Percentiles rank a stretch among this genome's conserved stretches.
Conservation (phyloP, 2,797 vertebrate genomes). For the Takifugu rubripes region DNA sequence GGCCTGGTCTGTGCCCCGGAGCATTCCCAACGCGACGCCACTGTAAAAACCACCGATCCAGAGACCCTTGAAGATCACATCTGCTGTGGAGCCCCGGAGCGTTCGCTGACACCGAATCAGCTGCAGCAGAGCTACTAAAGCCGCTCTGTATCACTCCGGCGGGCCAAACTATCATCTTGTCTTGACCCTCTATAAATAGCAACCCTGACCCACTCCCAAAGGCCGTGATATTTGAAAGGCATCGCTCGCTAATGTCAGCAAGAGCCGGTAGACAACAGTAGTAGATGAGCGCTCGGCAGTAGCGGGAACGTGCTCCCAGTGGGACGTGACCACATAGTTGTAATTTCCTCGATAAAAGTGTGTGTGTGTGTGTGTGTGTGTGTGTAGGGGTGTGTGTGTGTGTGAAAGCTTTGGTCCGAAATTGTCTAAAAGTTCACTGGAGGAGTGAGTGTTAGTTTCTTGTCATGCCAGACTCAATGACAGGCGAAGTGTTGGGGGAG, state of each 20-base stretch:
- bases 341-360: slow-evolving; percentile 32
- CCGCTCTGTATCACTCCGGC: slow-evolving; percentile 54
- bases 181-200: slow-evolving; percentile 76
- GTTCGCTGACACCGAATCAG: slow-evolving; percentile 47
- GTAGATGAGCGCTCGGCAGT: slow-evolving; percentile 5
- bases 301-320: slow-evolving; percentile 26
- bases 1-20: slow-evolving; percentile 1
- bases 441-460: slow-evolving; percentile 29
- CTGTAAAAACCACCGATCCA: slow-evolving; percentile 32
- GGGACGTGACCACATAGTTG: slow-evolving; percentile 17
- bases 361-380: neutral
- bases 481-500: slow-evolving; percentile 47
- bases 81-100: slow-evolving; percentile 42
- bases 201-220: slow-evolving; percentile 76
- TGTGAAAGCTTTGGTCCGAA: slow-evolving; percentile 23
- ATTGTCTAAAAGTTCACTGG: slow-evolving; percentile 50
- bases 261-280: slow-evolving; percentile 58
- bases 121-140: slow-evolving; percentile 36
- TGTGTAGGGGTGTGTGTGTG: neutral
- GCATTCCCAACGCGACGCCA: neutral
- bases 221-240: slow-evolving; percentile 83
- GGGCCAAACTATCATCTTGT: slow-evolving; percentile 61
- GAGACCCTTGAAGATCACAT: slow-evolving; percentile 43
- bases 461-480: slow-evolving; percentile 38
- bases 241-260: slow-evolving; percentile 76